Conservation (phyloP, 1,140 invertebrate genomes). For the Brachionus rubens region DNA sequence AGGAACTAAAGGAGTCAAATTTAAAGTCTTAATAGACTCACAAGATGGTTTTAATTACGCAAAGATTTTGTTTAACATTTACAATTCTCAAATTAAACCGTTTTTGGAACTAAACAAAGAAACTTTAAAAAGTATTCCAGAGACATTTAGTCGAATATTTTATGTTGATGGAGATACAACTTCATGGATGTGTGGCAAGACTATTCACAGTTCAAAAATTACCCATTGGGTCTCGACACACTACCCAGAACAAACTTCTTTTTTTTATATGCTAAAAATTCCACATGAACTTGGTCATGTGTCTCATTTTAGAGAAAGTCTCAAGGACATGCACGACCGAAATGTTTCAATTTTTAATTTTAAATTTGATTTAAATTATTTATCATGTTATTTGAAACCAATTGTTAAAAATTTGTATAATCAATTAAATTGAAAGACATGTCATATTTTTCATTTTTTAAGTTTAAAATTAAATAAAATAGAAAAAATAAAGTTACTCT, state of each 20-base stretch:
- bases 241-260: conserved; percentile 7
- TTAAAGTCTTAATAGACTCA: not conserved
- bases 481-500: no score
- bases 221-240: conserved; percentile 14
- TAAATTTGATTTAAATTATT: conserved; percentile 28
- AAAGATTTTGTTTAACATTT: not conserved
- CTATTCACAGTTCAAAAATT: not conserved
- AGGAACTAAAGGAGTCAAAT: not conserved
- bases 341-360: not conserved
- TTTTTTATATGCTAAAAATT: not conserved
- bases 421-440: no score
- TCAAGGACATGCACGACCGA: conserved; percentile 14
- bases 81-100: not conserved
- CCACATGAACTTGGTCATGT: conserved; percentile 11
- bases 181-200: conserved; percentile 13
- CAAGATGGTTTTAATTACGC: conserved; percentile 4
- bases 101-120: not conserved
- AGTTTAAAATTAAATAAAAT: no score
- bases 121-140: not conserved
- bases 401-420: not conserved
- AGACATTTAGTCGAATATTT: not conserved
- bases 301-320: conserved; percentile 30
- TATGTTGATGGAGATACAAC: conserved; percentile 19
- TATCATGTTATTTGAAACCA: conserved; percentile 20
- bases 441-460: no score